These are phyloP conservation scores for Caenorhabditis sp. DNA, from an alignment of 2,888 invertebrate species.

Conservation along the genomic window DNA sequence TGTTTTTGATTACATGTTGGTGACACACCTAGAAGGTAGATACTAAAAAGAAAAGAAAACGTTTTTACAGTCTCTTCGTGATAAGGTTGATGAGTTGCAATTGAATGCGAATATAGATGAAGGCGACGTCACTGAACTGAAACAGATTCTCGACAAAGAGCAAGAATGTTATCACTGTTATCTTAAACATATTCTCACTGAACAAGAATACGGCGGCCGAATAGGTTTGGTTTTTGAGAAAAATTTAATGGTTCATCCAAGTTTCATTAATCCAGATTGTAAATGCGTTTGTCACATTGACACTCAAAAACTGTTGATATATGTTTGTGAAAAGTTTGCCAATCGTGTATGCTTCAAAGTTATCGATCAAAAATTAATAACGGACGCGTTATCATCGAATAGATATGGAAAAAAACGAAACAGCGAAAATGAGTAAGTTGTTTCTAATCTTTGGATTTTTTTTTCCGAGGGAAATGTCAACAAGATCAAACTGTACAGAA, in stretches of 20 bases:
- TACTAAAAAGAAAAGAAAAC: neutral
- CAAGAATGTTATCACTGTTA: slow-evolving; percentile 13
- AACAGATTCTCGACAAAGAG: slow-evolving; percentile 13
- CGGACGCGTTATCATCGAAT: slow-evolving; percentile 3
- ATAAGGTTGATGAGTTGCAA: slow-evolving; percentile 6
- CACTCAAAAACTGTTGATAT: slow-evolving; percentile 5
- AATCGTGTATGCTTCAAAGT: slow-evolving; percentile 15
- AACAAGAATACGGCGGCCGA: neutral
- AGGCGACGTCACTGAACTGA: neutral
- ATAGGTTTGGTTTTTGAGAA: neutral
- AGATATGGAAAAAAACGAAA: slow-evolving; percentile 1
- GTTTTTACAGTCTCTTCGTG: slow-evolving; percentile 9
- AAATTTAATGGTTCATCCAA: no score
- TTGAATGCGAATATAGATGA: slow-evolving; percentile 7
- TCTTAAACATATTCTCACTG: slow-evolving; percentile 7
- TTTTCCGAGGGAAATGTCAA: neutral
- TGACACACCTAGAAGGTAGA: no score
- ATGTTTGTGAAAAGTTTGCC: slow-evolving; percentile 3
- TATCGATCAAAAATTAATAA: slow-evolving; percentile 1
- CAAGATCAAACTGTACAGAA: neutral
- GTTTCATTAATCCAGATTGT: slow-evolving; percentile 7
- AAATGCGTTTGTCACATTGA: slow-evolving; percentile 11
- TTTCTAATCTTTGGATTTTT: neutral
- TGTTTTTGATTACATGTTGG: no score
- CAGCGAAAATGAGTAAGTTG: neutral